Conservation (phyloP, 2,797 vertebrate genomes). For the Xenentodon cancila region DNA sequence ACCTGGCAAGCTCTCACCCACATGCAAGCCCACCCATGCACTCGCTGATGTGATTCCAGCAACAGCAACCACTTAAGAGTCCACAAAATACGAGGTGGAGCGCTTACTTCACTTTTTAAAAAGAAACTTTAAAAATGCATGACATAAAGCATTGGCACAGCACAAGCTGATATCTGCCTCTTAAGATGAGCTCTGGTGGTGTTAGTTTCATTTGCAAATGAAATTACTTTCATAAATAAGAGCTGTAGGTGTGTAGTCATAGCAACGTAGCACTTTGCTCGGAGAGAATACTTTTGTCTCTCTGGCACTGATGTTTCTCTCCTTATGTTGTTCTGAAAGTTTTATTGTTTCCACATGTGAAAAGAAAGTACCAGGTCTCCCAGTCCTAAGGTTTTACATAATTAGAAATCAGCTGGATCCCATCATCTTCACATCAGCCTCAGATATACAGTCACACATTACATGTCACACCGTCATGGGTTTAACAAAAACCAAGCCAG, state of each 20-base stretch:
- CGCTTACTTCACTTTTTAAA: conserved; percentile 14
- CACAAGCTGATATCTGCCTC: conserved; percentile 27
- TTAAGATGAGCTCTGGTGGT: conserved; percentile 35
- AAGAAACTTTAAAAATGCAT: conserved; percentile 35
- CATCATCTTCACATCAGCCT: too few relatives aligned
- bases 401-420: too few relatives aligned
- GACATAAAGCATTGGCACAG: conserved; percentile 22
- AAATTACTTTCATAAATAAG: conserved; percentile 71
- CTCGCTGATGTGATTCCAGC: conserved; percentile 44
- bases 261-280: conserved; percentile 68
- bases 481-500: too few relatives aligned
- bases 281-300: conserved; percentile 63
- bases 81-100: conserved; percentile 12
- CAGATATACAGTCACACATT: too few relatives aligned
- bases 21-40: conserved; percentile 48
- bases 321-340: conserved; percentile 50
- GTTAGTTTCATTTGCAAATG: conserved; percentile 62
- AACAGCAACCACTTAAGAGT: conserved; percentile 29
- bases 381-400: too few relatives aligned
- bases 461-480: too few relatives aligned
- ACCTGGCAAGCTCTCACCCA: conserved; percentile 62
- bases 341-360: conserved; percentile 33
- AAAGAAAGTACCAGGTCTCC: too few relatives aligned
- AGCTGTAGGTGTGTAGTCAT: conserved; percentile 77
- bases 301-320: conserved; percentile 51